These are phyloP conservation scores for Tachysurus fulvidraco DNA, from an alignment of 2,113 vertebrate species.

Conservation along the genomic window DNA sequence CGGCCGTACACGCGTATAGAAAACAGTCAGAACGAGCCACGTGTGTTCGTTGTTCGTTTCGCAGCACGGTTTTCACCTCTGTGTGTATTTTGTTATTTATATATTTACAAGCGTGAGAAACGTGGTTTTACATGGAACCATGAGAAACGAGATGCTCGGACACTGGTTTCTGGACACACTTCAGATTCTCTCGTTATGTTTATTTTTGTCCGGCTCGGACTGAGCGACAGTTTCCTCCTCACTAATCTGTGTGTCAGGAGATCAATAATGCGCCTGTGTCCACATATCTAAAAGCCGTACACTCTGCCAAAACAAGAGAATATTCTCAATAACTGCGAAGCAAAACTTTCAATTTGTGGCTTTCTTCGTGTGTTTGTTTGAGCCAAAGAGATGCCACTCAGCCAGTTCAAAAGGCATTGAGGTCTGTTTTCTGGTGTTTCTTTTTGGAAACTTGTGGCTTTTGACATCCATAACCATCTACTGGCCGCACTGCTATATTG, in stretches of 20 bases:
- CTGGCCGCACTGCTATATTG: conserved; percentile 72
- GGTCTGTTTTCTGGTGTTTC: conserved; percentile 77
- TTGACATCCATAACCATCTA: conserved; percentile 77
- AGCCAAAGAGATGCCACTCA: conserved; percentile 76
- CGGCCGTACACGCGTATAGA: conserved; percentile 30
- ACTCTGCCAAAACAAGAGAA: conserved; percentile 65
- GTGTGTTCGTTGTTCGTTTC: not conserved
- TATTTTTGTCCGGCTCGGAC: conserved; percentile 59
- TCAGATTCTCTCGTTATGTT: conserved; percentile 42
- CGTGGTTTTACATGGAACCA: conserved; percentile 32
- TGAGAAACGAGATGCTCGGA: conserved; percentile 54
- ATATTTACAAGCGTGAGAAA: not conserved
- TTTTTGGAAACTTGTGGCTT: conserved; percentile 80
- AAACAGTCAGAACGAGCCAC: not conserved
- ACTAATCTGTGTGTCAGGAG: conserved; percentile 64
- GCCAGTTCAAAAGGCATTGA: conserved; percentile 72
- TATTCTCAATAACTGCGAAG: conserved; percentile 75
- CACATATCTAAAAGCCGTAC: conserved; percentile 65
- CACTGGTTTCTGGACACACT: conserved; percentile 17
- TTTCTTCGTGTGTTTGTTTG: conserved; percentile 72
- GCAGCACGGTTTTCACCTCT: not conserved
- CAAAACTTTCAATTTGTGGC: conserved; percentile 79
- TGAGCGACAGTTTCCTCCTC: conserved; percentile 59
- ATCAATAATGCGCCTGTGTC: conserved; percentile 62
- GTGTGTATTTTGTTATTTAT: conserved; percentile 24